These are phyloP conservation scores for Tetramorium alpestre DNA, from an alignment of 1,140 invertebrate genomes.

Conservation along the genomic window DNA sequence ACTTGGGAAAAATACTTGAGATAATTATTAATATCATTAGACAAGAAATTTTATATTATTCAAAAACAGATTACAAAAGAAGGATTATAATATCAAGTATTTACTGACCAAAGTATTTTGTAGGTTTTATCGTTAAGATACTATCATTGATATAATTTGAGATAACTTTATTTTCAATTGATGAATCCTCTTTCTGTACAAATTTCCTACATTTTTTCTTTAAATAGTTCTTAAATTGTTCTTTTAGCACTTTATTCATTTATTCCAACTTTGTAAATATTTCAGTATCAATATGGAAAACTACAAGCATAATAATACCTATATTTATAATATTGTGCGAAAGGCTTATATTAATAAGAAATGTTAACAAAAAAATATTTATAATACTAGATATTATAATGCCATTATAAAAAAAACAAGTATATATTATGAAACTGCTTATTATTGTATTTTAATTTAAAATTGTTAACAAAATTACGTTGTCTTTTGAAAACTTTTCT, in stretches of 20 bases:
- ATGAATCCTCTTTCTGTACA: neutral
- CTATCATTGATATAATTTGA: neutral
- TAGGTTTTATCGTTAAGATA: conserved; percentile 15
- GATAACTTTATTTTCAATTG: neutral
- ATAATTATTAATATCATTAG: conserved; percentile 13
- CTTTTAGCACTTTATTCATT: neutral
- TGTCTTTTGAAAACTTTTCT: neutral
- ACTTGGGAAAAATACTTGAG: conserved; percentile 35
- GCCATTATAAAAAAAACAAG: neutral
- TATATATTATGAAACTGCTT: neutral
- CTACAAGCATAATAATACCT: neutral
- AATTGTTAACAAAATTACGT: neutral
- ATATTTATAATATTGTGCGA: neutral
- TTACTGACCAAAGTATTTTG: neutral
- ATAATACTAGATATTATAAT: neutral
- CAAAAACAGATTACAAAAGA: neutral
- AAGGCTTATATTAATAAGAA: neutral
- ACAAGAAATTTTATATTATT: neutral
- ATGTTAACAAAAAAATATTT: neutral
- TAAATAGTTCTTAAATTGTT: neutral
- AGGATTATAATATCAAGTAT: conserved; percentile 12
- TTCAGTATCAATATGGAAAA: neutral
- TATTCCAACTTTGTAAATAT: neutral
- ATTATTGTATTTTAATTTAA: neutral
- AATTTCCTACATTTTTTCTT: neutral